These are phyloP conservation scores for Varecia variegata DNA, from an alignment of 2,797 vertebrate genomes.

Conservation along the genomic window DNA sequence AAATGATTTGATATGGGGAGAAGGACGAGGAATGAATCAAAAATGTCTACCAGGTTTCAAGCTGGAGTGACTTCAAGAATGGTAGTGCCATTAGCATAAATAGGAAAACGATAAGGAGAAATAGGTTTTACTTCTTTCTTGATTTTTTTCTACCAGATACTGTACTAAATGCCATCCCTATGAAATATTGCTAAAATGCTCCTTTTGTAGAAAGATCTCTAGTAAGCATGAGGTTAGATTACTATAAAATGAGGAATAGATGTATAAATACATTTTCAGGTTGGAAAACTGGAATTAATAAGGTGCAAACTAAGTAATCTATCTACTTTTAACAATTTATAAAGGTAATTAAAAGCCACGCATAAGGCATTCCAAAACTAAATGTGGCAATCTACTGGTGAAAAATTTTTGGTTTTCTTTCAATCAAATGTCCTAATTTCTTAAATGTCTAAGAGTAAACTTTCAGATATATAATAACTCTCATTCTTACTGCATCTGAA, in stretches of 20 bases:
- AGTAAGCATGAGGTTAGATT: constrained; percentile 9
- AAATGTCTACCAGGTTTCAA: background rate
- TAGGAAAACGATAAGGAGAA: background rate
- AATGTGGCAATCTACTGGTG: background rate
- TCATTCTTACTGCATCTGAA: background rate
- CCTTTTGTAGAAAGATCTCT: background rate
- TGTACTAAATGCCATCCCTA: background rate
- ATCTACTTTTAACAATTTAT: background rate
- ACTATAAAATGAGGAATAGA: background rate
- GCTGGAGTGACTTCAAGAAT: background rate
- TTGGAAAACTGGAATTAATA: background rate
- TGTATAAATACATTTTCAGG: background rate
- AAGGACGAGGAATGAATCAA: background rate
- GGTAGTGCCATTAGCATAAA: background rate
- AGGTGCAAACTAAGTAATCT: background rate
- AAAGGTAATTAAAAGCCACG: background rate
- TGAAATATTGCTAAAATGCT: background rate
- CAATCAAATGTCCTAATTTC: background rate
- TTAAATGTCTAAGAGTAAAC: constrained; percentile 4
- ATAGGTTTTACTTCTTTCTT: background rate
- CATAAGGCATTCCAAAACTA: background rate
- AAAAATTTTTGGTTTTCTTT: background rate
- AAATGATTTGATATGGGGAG: background rate
- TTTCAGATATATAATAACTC: background rate
- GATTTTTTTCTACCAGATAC: background rate